These are phyloP conservation scores for Eledona agricola DNA, from an alignment of 2,888 invertebrate species.

Conservation along the genomic window DNA sequence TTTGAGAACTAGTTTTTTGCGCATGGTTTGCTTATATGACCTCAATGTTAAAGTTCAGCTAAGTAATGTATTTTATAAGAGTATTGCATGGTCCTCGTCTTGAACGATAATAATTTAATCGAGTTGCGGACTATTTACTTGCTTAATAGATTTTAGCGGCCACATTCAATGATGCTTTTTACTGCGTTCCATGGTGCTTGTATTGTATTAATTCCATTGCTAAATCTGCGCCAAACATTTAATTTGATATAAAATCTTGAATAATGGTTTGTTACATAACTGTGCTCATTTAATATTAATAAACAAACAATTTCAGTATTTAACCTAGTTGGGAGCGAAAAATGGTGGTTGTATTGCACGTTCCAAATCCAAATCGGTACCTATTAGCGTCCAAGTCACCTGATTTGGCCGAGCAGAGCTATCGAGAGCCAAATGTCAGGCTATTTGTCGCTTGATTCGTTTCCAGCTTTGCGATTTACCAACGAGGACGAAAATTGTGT, in stretches of 20 bases:
- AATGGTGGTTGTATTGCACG: too few species aligned
- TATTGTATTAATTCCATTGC: constrained; percentile 15
- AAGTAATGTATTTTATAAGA: constrained; percentile 3
- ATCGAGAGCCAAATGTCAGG: constrained; percentile 4
- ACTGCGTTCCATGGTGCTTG: constrained; percentile 4
- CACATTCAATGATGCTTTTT: constrained; percentile 4
- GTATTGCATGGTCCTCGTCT: constrained; percentile 6
- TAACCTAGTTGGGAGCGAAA: constrained; percentile 18
- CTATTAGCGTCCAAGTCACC: constrained; percentile 6
- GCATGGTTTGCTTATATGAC: constrained; percentile 7
- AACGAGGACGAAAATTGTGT: constrained; percentile 21
- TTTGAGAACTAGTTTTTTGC: constrained; percentile 16
- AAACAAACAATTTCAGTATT: constrained; percentile 9
- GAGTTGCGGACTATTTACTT: constrained; percentile 10
- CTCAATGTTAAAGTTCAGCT: constrained; percentile 22
- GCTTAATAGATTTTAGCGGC: constrained; percentile 12
- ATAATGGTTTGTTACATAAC: constrained; percentile 26
- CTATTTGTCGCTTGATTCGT: constrained; percentile 21
- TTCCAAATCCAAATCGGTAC: too few species aligned
- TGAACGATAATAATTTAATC: constrained; percentile 14
- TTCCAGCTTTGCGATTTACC: constrained; percentile 16
- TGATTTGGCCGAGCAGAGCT: too few species aligned
- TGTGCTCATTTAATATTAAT: constrained; percentile 10
- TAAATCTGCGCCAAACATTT: constrained; percentile 11
- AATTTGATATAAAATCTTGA: constrained; percentile 20